Evolutionary conservation across 1,140 invertebrate genomes (phyloP), one percentile per base, ranked within the genome.

Genomic region (Orchestia grillus): DNA sequence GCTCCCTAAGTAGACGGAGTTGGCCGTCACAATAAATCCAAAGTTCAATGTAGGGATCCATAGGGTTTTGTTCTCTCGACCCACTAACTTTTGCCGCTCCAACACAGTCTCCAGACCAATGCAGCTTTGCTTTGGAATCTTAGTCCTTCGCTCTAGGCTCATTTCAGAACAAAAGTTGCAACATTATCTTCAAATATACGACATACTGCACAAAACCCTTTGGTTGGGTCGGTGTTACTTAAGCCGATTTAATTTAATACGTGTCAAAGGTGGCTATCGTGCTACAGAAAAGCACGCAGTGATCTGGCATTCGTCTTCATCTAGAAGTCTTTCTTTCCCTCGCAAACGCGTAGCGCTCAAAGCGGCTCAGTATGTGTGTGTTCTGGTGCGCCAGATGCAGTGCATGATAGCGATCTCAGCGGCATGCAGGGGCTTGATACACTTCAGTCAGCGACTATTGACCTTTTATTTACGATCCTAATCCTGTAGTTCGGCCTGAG

Each of bases 241-340:
- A 94, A 94, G 92, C 92, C 92, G 92, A 94, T 94, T 94, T 94
- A 94, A 94, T 94, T 94, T 44, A 94, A 94, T 94, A 44, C 92
- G 44, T 94, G 92, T 94, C 92, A 94, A 94, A 94, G 92, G 92
- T 94, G 92, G 44, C 41, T 94, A 94, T 94, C 43, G 92, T 11
- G 44, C 44, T 94, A 94, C 44, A 45, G 88, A 90, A 45, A n/a
- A 47, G 92, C 92, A 44, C 15, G 92, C 92, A 45, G 92, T 94
- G 92, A 91, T 19, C 41, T 44, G 88, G 44, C 88, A 91, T 91
- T 91, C 44, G 88, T 91, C 88, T 91, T 95, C 44, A 47, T 95
- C 36, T 53, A 3, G 62, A 77, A 77, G 62, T 77, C 62, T 77
- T 77, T 77, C 62, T 77, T 77, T 77, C 62, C 62, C 62, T 77